Evolutionary conservation across 92 coral and sea anemone species (phyloP).

Genomic region (Zoanthus sociatus): DNA sequence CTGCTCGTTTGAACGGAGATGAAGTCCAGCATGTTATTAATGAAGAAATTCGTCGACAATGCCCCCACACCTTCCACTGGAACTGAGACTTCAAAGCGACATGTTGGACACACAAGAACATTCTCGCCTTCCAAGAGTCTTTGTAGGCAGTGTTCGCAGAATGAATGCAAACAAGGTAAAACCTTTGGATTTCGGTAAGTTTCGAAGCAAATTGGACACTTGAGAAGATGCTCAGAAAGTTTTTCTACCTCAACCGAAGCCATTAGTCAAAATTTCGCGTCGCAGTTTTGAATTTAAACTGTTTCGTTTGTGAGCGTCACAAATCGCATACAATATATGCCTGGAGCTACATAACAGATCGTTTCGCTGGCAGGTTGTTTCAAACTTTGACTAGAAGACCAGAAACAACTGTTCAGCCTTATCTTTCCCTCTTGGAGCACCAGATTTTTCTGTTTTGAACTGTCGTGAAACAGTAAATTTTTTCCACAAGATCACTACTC

Average conservation of each 20-base stretch:
- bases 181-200: slow-evolving; percentile 93
- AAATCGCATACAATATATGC: neutral
- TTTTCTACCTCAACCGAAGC: slow-evolving; percentile 99
- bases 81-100: slow-evolving; percentile 83
- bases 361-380: neutral
- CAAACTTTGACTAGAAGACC: slow-evolving; percentile 15
- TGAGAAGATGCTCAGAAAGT: slow-evolving; percentile 92
- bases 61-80: slow-evolving; percentile 92
- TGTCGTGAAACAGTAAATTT: too few species aligned
- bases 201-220: slow-evolving; percentile 95
- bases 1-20: slow-evolving; percentile 90
- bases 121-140: slow-evolving; percentile 89
- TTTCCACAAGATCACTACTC: too few species aligned
- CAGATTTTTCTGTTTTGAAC: too few species aligned
- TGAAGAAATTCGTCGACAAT: slow-evolving; percentile 91
- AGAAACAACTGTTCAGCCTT: neutral
- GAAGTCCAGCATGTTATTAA: slow-evolving; percentile 97
- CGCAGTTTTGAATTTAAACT: neutral
- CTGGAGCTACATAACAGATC: neutral
- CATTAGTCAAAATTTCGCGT: slow-evolving; percentile 49
- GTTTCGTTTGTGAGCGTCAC: neutral
- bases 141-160: slow-evolving; percentile 88
- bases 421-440: neutral
- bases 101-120: slow-evolving; percentile 88
- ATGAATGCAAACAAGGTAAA: slow-evolving; percentile 93